Conservation (phyloP, 2,797 vertebrate species). For the Semaprochilodus insignis region DNA sequence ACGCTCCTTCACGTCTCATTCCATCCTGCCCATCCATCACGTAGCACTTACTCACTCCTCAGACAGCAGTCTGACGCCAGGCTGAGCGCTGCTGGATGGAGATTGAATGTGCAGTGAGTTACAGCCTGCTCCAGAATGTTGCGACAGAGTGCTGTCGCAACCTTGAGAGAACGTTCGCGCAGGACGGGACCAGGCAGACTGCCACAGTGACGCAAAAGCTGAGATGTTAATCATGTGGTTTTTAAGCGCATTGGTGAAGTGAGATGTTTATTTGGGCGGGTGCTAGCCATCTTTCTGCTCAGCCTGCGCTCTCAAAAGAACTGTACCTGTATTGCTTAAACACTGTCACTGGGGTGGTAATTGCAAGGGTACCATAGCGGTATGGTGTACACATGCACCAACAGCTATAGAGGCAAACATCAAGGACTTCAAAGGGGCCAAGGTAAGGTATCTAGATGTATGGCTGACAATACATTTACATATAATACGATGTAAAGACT, state of each 20-base stretch:
- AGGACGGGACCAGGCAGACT: constrained; percentile 4
- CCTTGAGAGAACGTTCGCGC: constrained; percentile 55
- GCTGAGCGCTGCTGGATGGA: constrained; percentile 83
- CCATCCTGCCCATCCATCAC: constrained; percentile 82
- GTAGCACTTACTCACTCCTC: constrained; percentile 77
- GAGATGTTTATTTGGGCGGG: too few species aligned
- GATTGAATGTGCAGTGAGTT: constrained; percentile 78
- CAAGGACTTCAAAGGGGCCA: too few species aligned
- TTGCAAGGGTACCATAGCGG: too few species aligned
- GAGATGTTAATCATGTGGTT: constrained; percentile 1
- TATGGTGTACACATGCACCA: too few species aligned
- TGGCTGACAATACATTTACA: too few species aligned
- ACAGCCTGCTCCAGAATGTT: constrained; percentile 65
- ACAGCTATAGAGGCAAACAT: too few species aligned
- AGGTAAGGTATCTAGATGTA: too few species aligned
- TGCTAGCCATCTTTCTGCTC: too few species aligned
- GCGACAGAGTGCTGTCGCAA: constrained; percentile 57
- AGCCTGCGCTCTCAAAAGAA: too few species aligned
- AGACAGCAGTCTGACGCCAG: constrained; percentile 79
- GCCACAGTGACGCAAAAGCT: constrained; percentile 4
- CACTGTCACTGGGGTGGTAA: too few species aligned
- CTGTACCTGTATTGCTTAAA: too few species aligned
- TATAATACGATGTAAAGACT: too few species aligned
- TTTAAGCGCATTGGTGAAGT: not conserved
- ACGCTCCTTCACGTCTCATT: constrained; percentile 74